These are phyloP conservation scores for Pangasius larnaudii DNA, from an alignment of 2,797 vertebrate genomes.

Conservation along the genomic window DNA sequence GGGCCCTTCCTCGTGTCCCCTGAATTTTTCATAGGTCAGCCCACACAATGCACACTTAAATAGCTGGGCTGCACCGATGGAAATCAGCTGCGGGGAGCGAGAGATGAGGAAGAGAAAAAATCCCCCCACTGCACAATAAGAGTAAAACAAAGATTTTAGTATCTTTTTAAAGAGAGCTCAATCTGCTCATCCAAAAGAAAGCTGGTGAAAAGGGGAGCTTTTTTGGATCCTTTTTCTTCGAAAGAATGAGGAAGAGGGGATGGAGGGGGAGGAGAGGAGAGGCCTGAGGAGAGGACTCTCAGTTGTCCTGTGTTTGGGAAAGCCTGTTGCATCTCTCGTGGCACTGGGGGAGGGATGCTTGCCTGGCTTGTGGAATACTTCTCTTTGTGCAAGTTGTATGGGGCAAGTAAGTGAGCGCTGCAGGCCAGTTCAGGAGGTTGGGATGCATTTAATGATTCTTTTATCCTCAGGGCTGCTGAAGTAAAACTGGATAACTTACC, in stretches of 20 bases:
- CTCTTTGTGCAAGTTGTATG: slow-evolving; percentile 55
- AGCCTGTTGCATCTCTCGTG: slow-evolving; percentile 52
- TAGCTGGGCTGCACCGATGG: slow-evolving; percentile 59
- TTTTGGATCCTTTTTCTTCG: slow-evolving; percentile 32
- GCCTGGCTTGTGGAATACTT: slow-evolving; percentile 52
- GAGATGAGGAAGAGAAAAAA: slow-evolving; percentile 32
- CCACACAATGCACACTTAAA: slow-evolving; percentile 60
- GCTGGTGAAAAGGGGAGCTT: slow-evolving; percentile 50
- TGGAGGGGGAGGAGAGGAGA: slow-evolving; percentile 32
- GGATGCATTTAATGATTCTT: slow-evolving; percentile 60
- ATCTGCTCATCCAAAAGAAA: slow-evolving; percentile 53
- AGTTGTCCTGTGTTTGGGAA: slow-evolving; percentile 57
- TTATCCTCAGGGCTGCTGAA: slow-evolving; percentile 54
- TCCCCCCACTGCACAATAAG: slow-evolving; percentile 46
- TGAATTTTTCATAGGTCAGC: slow-evolving; percentile 64
- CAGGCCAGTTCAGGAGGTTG: slow-evolving; percentile 54
- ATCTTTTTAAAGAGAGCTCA: slow-evolving; percentile 59
- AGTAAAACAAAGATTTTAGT: slow-evolving; percentile 61
- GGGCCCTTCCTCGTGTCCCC: slow-evolving; percentile 58
- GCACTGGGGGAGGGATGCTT: slow-evolving; percentile 40
- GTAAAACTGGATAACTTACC: slow-evolving; percentile 52
- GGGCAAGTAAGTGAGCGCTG: slow-evolving; percentile 47
- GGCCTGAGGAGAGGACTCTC: slow-evolving; percentile 39
- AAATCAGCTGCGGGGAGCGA: slow-evolving; percentile 50
- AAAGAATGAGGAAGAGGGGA: slow-evolving; percentile 29